These are phyloP conservation scores for Fissipunctia ypsillon DNA, from an alignment of 2,888 invertebrate species.

Conservation along the genomic window DNA sequence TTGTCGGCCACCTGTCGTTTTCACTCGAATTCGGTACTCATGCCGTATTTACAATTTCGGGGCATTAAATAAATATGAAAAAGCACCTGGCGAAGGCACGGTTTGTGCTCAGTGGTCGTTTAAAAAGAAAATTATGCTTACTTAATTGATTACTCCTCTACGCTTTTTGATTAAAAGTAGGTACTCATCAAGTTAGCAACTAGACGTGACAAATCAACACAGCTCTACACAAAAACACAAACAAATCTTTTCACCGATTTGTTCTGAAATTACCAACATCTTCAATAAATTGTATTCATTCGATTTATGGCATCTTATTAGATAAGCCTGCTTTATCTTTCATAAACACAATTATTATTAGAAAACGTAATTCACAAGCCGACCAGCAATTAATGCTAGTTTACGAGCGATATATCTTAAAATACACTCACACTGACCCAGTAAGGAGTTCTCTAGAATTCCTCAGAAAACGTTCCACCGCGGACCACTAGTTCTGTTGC, in stretches of 20 bases:
- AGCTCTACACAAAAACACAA: neutral
- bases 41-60: slow-evolving; percentile 56
- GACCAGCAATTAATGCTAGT: slow-evolving; percentile 25
- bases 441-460: slow-evolving; percentile 46
- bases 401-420: slow-evolving; percentile 44
- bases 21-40: slow-evolving; percentile 48
- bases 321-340: slow-evolving; percentile 3
- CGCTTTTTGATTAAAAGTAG: neutral
- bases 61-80: slow-evolving; percentile 25
- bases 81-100: slow-evolving; percentile 49
- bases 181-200: too few relatives aligned
- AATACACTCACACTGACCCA: slow-evolving; percentile 52
- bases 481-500: slow-evolving; percentile 41
- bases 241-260: slow-evolving; percentile 1
- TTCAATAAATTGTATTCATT: neutral
- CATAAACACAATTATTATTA: slow-evolving; percentile 16
- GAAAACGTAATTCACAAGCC: slow-evolving; percentile 27
- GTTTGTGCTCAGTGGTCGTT: slow-evolving; percentile 17
- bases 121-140: slow-evolving; percentile 22
- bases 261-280: neutral
- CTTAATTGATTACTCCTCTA: neutral
- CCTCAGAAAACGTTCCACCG: slow-evolving; percentile 36
- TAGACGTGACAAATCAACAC: neutral
- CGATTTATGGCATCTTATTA: neutral
- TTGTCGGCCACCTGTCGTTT: slow-evolving; percentile 73